Conservation (phyloP, 1,140 invertebrate species). For the Zaprionus davidi region DNA sequence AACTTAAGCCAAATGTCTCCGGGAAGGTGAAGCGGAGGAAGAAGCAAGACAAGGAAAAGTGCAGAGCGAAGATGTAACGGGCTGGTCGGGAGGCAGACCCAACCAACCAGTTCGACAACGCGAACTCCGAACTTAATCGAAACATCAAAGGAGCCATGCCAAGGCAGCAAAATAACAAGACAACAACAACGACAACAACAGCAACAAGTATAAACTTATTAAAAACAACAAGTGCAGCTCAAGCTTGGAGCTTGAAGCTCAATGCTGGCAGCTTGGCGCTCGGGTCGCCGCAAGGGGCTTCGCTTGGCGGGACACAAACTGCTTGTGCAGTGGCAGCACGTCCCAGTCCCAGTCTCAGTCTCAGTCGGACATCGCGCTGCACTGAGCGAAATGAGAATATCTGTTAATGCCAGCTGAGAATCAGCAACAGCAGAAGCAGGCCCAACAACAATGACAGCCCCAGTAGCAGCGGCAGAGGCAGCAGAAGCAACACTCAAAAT, state of each 20-base stretch:
- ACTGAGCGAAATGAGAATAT: slow-evolving; percentile 78
- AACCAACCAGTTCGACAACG: slow-evolving; percentile 76
- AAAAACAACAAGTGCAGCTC: slow-evolving; percentile 81
- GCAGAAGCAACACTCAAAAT: slow-evolving; percentile 69
- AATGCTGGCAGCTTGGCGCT: background rate
- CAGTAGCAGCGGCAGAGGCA: slow-evolving; percentile 5
- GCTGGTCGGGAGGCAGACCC: slow-evolving; percentile 34
- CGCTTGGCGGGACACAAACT: slow-evolving; percentile 32
- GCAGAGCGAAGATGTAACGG: background rate
- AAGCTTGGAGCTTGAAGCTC: slow-evolving; percentile 28
- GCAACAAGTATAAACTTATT: slow-evolving; percentile 77
- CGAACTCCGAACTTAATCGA: slow-evolving; percentile 82
- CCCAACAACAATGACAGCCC: slow-evolving; percentile 7
- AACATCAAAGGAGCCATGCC: slow-evolving; percentile 68
- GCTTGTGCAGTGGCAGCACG: slow-evolving; percentile 75
- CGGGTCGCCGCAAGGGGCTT: background rate
- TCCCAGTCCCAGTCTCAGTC: slow-evolving; percentile 46
- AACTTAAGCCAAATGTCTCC: slow-evolving; percentile 73
- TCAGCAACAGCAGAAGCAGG: slow-evolving; percentile 18
- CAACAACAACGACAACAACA: slow-evolving; percentile 37
- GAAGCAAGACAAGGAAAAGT: background rate
- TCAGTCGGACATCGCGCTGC: slow-evolving; percentile 53
- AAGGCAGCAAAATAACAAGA: slow-evolving; percentile 41
- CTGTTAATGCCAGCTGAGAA: slow-evolving; percentile 63
- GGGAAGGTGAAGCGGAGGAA: background rate